phyloP scores from a whole-genome alignment of 2,797 vertebrate genomes.

The Melanogrammus aeglefinus region DNA sequence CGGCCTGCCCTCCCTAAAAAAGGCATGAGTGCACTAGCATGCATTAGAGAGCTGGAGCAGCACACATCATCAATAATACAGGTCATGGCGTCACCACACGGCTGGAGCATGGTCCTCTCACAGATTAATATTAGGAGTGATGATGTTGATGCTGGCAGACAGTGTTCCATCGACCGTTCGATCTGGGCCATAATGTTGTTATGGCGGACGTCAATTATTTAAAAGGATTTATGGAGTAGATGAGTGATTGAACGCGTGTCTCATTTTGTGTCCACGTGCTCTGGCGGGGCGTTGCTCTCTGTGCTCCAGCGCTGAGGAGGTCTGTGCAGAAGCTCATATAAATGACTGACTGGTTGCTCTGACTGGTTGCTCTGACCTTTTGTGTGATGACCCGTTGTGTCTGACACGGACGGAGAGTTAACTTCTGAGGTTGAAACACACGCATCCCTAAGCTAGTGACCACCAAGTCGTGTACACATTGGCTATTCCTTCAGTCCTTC shows the following conservation, averaged over 20 bases:
- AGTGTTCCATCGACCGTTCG: background rate
- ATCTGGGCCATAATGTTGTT: background rate
- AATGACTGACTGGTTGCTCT: no score
- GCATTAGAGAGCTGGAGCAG: background rate
- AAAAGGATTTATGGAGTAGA: background rate
- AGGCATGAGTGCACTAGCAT: background rate
- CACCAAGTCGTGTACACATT: background rate
- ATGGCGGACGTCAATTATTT: background rate
- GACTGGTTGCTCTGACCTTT: no score
- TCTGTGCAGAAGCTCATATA: no score
- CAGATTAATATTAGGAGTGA: background rate
- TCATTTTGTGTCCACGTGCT: background rate
- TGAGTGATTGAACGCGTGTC: background rate
- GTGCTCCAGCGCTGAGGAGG: no score
- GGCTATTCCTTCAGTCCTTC: background rate
- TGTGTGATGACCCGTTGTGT: no score
- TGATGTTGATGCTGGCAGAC: background rate
- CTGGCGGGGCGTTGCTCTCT: no score
- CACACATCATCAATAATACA: background rate
- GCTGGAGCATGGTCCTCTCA: background rate
- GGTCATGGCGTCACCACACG: background rate
- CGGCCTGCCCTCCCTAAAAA: no score
- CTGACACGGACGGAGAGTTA: no score
- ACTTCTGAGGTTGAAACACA: no score
- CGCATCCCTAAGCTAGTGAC: no score